Conservation (phyloP, 2,888 invertebrate species). For the Meiosimyza platycephala region DNA sequence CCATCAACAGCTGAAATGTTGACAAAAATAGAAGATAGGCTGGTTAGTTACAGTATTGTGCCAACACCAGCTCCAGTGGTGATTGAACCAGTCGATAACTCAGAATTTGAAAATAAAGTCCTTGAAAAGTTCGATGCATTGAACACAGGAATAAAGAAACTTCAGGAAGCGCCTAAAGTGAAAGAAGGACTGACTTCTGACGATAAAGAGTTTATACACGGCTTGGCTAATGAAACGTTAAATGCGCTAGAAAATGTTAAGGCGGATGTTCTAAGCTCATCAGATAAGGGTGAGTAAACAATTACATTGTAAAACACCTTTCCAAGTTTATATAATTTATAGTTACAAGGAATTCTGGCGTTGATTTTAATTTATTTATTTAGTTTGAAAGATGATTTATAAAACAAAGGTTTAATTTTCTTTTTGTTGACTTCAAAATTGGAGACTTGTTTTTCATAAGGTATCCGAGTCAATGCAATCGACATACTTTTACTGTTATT, state of each 20-base stretch:
- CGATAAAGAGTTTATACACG: slow-evolving; percentile 69
- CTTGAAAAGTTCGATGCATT: slow-evolving; percentile 67
- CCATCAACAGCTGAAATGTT: slow-evolving; percentile 60
- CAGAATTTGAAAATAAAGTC: slow-evolving; percentile 67
- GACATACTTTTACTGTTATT: too few species aligned
- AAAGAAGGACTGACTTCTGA: slow-evolving; percentile 61
- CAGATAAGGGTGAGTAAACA: slow-evolving; percentile 68
- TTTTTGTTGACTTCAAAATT: too few species aligned
- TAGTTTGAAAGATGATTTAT: too few species aligned
- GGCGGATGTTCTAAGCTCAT: slow-evolving; percentile 67
- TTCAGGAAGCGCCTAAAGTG: slow-evolving; percentile 56
- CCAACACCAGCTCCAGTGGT: slow-evolving; percentile 50
- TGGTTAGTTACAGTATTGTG: slow-evolving; percentile 57
- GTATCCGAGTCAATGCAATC: too few species aligned
- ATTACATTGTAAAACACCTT: background rate
- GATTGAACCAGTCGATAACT: slow-evolving; percentile 58
- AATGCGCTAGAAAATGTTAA: slow-evolving; percentile 71
- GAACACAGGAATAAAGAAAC: slow-evolving; percentile 64
- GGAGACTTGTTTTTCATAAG: too few species aligned
- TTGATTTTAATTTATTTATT: too few species aligned
- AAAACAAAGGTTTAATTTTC: too few species aligned
- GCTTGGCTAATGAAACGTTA: slow-evolving; percentile 73
- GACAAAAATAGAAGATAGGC: slow-evolving; percentile 60
- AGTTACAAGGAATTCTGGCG: background rate
- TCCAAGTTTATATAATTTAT: background rate